Percentiles rank a stretch among this genome's conserved stretches.
These are phyloP conservation scores for Drosophila prolongata DNA, from an alignment of 2,888 invertebrate species.

Conservation along the genomic window DNA sequence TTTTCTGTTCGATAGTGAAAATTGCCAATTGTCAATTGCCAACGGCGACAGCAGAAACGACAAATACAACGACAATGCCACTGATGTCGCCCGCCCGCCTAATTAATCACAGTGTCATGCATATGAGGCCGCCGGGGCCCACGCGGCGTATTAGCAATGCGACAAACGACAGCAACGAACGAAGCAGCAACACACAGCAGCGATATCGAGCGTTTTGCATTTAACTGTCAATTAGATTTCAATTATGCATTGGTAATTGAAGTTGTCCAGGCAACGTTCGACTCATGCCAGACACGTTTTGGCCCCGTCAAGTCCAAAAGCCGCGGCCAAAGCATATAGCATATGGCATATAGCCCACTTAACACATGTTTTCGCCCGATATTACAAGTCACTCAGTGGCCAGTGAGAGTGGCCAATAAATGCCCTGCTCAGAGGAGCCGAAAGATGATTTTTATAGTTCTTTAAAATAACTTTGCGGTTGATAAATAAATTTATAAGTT, in stretches of 20 bases:
- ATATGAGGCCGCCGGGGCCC: slow-evolving; percentile 49
- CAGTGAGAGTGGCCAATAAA: not conserved
- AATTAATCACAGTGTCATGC: slow-evolving; percentile 78
- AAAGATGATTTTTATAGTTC: no score
- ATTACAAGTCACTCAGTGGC: slow-evolving; percentile 18
- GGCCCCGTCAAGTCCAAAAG: slow-evolving; percentile 40
- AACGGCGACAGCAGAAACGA: slow-evolving; percentile 39
- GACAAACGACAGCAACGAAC: slow-evolving; percentile 29
- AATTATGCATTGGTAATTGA: slow-evolving; percentile 75
- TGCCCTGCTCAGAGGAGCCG: not conserved
- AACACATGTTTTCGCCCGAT: slow-evolving; percentile 45
- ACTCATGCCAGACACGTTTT: slow-evolving; percentile 45
- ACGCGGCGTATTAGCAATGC: slow-evolving; percentile 75
- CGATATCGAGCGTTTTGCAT: slow-evolving; percentile 61
- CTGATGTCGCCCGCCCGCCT: slow-evolving; percentile 47
- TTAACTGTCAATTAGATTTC: slow-evolving; percentile 80
- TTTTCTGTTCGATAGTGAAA: slow-evolving; percentile 23
- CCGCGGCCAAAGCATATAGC: slow-evolving; percentile 13
- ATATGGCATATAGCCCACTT: slow-evolving; percentile 35
- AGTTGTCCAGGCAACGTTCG: slow-evolving; percentile 52
- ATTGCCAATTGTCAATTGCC: slow-evolving; percentile 57
- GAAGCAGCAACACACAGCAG: slow-evolving; percentile 3
- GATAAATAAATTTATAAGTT: no score
- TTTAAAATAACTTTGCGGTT: no score
- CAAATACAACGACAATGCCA: slow-evolving; percentile 35